Evolutionary conservation across 2,797 vertebrate species (phyloP), one percentile per base, ranked within the genome.

Genomic region (Gadopsis bispinosus): DNA sequence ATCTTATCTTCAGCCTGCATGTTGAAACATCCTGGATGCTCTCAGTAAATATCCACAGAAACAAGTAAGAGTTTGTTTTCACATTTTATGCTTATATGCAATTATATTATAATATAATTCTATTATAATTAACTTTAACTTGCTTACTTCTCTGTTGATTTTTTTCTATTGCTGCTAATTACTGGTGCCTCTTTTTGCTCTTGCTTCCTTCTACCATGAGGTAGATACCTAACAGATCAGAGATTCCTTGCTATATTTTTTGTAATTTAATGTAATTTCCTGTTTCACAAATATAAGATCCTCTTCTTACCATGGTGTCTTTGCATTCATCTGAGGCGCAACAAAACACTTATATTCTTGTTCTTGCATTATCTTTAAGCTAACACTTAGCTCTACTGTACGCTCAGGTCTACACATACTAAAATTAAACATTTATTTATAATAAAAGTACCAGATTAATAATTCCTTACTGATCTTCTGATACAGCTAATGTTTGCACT

Each of bases 1-100:
- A 48, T 2, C 43, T 90, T 81, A 89, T 88, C 86, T 91, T n/a
- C 60, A 84, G 74, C n/a, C 67, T 80, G 63, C 74, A 77, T 56
- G 81, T 51, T 60, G 59, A 78, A 69, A 77, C 79, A 45, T 75
- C 50, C 71, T 29, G 54, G 66, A 73, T 26, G 53, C 48, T 69
- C 55, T 37, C 60, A 65, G 22, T 14, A 37, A 74, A 62, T 19
- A 68, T 66, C 31, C 13, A 58, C 54, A 81, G 41, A 55, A 48
- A 81, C 78, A 88, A 62, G 87, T 88, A 81, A 81, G 85, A 59
- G 2, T 29, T 79, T 0, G 9, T 20, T 43, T 58, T 70, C 0
- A 76, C 14, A 9, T 39, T 62, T 63, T 17, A n/a, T 60, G 43
- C 26, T 35, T 17, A 6, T n/a, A 13, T 0, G 2, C 17, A 19